Evolutionary conservation across 2,797 vertebrate genomes (phyloP), one percentile per base, ranked within the genome.

Genomic region (Erithacus rubecula): DNA sequence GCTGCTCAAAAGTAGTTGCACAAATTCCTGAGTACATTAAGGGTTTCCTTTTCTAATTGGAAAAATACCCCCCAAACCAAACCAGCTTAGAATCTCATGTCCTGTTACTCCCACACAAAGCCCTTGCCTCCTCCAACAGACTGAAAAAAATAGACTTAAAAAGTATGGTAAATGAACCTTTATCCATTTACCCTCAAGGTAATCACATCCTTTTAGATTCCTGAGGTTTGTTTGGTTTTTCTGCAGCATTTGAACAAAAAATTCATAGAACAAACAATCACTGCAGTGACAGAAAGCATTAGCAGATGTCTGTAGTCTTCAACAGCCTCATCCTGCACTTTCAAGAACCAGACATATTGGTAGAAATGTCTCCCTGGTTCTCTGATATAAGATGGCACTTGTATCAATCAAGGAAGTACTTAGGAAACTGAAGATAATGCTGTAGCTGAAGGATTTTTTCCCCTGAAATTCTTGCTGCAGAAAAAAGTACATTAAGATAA

Each of bases 161-260:
- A 96, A 90, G 44, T 79, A 59, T 36, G 26, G 34, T 56, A 96
- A 95, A 46, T 87, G 87, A 70, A 41, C 55, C 86, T 93, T 87
- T 72, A 80, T 21, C 29, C 62, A 24, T 86, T 93, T 85, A 18
- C 32, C 21, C 39, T 71, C 14, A 20, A 76, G 30, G 56, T 81
- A 75, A 81, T 77, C 23, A 55, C 47, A 71, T 49, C 29, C 10
- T 68, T 46, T 86, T 83, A 47, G 22, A 34, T 58, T 72, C 30
- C 56, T 51, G 26, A 55, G 11, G 5, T 23, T 70, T 36, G 1
- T 37, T 49, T 46, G 2, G 0, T 0, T 30, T 39, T 72, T 69
- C 43, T 15, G 2, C 23, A 8, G 5, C 2, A 13, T 82, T 90
- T 83, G 39, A 63, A 39, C 12, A 6, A 41, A 59, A 52, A 53